Conservation (phyloP, 2,113 vertebrate species). For the Centrocercus urophasianus region DNA sequence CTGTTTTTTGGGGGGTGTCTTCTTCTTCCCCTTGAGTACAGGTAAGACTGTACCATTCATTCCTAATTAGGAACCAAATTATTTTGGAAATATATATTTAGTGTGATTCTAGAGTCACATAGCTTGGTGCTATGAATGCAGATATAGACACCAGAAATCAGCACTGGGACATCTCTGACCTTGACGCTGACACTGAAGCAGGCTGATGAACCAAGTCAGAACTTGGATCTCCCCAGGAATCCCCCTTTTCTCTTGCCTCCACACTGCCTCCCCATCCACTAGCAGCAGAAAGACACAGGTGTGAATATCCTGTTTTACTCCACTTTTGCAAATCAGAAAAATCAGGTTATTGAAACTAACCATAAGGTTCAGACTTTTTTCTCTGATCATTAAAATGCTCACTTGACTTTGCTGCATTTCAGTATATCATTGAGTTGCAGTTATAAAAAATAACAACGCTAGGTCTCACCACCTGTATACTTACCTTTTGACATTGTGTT, state of each 20-base stretch:
- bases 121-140: background rate
- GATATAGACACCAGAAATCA: background rate
- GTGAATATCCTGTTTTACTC: background rate
- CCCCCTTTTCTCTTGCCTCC: background rate
- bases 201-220: background rate
- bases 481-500: conserved; percentile 5
- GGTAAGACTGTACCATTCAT: background rate
- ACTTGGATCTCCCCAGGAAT: background rate
- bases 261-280: background rate
- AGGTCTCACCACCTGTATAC: background rate
- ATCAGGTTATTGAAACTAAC: background rate
- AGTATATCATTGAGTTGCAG: background rate
- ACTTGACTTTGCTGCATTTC: background rate
- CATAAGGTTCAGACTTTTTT: background rate
- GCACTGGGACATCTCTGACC: background rate
- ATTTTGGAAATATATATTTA: background rate
- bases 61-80: background rate
- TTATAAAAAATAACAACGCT: background rate
- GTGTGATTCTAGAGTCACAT: background rate
- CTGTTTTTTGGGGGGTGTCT: fast-evolving
- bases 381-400: background rate
- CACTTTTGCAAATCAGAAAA: background rate
- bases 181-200: background rate
- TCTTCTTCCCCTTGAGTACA: fast-evolving
- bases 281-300: background rate